Evolutionary conservation across 2,113 vertebrate genomes (phyloP), one percentile per base, ranked within the genome.

Genomic region (Rallus limicola): DNA sequence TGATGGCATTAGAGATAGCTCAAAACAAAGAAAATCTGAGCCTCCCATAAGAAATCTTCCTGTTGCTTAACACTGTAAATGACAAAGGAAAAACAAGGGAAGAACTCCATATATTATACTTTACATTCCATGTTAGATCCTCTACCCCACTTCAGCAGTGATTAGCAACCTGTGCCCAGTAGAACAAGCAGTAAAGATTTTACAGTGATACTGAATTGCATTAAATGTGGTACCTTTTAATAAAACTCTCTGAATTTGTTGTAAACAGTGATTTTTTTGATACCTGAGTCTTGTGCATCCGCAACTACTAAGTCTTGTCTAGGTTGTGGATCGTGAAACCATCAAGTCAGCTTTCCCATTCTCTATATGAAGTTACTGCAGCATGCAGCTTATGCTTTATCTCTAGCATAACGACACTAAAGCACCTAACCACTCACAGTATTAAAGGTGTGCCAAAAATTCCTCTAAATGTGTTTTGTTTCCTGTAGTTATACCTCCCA

Each of bases 1-100:
- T 92, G 91, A 96, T 89, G 77, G 40, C 65, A 79, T 5, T 69
- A 31, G 34, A 95, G 93, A 92, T 91, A 94, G 60, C 81, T 68
- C 53, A 62, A 93, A 95, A 79, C 29, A 60, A 78, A 38, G 24
- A 91, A 92, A 91, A 94, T 69, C 26, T 31, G 38, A 91, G 53
- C 62, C 83, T 95, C 72, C 86, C 84, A 76, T 71, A 77, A 95
- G 84, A 96, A 87, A 76, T 21, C 11, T 64, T 87, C 64, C 52
- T 58, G 69, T 70, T 65, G 42, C 55, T 88, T 52, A 90, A 83
- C 44, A 56, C 17, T 77, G 52, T 33, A 89, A 86, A 84, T 18
- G 3, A 62, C 23, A 33, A 81, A 64, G 42, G 16, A 78, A 89
- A 90, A 92, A 67, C 21, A 90, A 84, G 33, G 18, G 50, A 93